phyloP scores from a whole-genome alignment of 2,113 vertebrate species.

The Chinchilla lanigera region DNA sequence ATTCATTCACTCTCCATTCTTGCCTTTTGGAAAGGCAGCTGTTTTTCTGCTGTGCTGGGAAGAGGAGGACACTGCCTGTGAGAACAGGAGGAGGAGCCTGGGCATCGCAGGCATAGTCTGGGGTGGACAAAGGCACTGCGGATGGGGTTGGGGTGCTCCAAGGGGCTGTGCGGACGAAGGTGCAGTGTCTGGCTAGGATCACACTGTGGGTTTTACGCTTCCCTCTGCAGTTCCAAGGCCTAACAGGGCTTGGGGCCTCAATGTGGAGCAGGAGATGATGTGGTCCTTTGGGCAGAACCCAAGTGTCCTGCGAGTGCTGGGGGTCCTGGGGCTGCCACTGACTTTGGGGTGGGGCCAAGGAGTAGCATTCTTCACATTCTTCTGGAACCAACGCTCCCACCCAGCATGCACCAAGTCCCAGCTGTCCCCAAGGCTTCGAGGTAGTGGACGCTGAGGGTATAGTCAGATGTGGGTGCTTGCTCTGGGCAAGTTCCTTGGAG shows the following conservation, averaged over 20 bases:
- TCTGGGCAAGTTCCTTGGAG: background rate
- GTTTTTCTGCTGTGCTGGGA: slow-evolving; percentile 6
- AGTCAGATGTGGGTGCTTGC: background rate
- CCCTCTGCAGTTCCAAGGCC: background rate
- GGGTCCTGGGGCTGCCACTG: background rate
- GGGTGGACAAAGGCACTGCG: background rate
- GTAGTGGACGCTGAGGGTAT: background rate
- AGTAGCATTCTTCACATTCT: background rate
- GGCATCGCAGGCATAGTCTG: fast-evolving
- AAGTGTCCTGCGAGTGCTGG: fast-evolving
- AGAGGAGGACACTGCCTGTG: background rate
- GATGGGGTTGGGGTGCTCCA: background rate
- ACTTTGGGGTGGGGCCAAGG: background rate
- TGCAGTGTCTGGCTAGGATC: background rate
- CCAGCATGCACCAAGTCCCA: background rate
- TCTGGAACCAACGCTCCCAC: background rate
- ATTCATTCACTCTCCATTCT: background rate
- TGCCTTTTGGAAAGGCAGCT: slow-evolving; percentile 1
- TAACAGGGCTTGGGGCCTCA: background rate
- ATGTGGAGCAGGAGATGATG: background rate
- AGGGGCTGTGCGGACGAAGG: background rate
- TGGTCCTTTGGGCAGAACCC: background rate
- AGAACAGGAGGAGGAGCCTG: background rate
- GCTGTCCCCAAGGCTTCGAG: background rate
- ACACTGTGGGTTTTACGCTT: background rate